These are phyloP conservation scores for Pheosia tremula DNA, from an alignment of 2,888 invertebrate species.

Conservation along the genomic window DNA sequence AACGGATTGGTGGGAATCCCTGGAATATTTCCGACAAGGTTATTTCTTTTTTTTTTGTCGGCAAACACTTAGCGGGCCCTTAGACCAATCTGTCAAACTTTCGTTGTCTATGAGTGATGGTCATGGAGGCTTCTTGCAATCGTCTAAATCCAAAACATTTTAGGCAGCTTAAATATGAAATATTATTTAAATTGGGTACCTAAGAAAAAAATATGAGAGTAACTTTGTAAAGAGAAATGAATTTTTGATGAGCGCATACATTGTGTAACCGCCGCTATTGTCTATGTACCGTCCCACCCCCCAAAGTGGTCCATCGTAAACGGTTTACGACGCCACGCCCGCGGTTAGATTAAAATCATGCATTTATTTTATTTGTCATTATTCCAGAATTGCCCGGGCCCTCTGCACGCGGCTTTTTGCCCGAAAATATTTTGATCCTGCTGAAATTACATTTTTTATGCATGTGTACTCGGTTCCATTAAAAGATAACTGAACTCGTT, in stretches of 20 bases:
- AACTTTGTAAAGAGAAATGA: no score
- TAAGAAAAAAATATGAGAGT: no score
- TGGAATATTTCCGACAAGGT: no score
- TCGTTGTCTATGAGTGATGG: no score
- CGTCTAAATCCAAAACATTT: no score
- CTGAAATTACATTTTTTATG: slow-evolving; percentile 4
- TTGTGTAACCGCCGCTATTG: slow-evolving; percentile 17
- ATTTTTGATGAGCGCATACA: not conserved
- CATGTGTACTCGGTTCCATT: slow-evolving; percentile 1
- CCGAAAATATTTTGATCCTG: slow-evolving; percentile 4
- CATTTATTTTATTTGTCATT: slow-evolving; percentile 82
- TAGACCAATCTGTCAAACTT: no score
- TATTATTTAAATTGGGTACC: no score
- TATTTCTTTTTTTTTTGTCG: no score
- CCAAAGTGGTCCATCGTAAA: slow-evolving; percentile 73
- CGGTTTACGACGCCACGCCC: slow-evolving; percentile 74
- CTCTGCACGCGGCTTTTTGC: slow-evolving; percentile 25
- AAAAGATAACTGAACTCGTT: slow-evolving; percentile 3
- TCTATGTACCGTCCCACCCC: slow-evolving; percentile 32
- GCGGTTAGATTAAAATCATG: slow-evolving; percentile 79
- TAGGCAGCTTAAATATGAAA: no score
- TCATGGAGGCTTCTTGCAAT: no score
- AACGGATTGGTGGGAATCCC: no score
- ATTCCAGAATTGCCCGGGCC: slow-evolving; percentile 52
- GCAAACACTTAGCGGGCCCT: no score